These are phyloP conservation scores for Cotesia chilonis DNA, from an alignment of 1,140 invertebrate species.

Conservation along the genomic window DNA sequence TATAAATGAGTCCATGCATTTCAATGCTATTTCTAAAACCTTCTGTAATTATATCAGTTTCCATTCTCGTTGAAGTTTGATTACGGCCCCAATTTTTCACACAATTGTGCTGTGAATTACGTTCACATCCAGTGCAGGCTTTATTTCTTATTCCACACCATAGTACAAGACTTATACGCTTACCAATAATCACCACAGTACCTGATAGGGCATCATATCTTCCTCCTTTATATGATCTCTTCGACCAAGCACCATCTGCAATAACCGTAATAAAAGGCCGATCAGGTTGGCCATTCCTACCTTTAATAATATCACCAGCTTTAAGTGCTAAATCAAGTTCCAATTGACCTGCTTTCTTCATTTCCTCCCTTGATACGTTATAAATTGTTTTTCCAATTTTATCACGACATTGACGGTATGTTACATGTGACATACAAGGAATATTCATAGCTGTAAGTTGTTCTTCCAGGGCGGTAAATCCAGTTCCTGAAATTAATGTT, in stretches of 20 bases:
- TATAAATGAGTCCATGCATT: slow-evolving; percentile 50
- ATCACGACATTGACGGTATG: slow-evolving; percentile 21
- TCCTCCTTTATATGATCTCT: slow-evolving; percentile 45
- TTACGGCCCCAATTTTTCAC: slow-evolving; percentile 49
- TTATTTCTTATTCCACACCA: slow-evolving; percentile 50
- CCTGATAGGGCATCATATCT: slow-evolving; percentile 51
- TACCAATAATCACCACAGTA: slow-evolving; percentile 51
- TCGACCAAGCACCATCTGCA: slow-evolving; percentile 50
- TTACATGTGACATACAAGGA: slow-evolving; percentile 27
- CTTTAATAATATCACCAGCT: slow-evolving; percentile 32
- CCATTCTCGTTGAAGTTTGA: slow-evolving; percentile 56
- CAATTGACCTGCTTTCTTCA: slow-evolving; percentile 28
- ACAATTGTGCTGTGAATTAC: slow-evolving; percentile 43
- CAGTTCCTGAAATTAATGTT: slow-evolving; percentile 16
- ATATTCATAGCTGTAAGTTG: slow-evolving; percentile 28
- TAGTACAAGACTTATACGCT: slow-evolving; percentile 46
- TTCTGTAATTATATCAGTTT: slow-evolving; percentile 57
- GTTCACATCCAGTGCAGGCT: slow-evolving; percentile 50
- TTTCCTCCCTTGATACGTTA: slow-evolving; percentile 21
- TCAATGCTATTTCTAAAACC: slow-evolving; percentile 50
- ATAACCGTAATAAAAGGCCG: too few relatives aligned
- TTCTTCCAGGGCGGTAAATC: slow-evolving; percentile 25
- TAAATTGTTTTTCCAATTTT: neutral
- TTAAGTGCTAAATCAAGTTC: slow-evolving; percentile 31
- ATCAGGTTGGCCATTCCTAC: too few relatives aligned